Base-by-base conservation (phyloP, 1,140 invertebrate genomes). In the Vanessa atalanta region DNA sequence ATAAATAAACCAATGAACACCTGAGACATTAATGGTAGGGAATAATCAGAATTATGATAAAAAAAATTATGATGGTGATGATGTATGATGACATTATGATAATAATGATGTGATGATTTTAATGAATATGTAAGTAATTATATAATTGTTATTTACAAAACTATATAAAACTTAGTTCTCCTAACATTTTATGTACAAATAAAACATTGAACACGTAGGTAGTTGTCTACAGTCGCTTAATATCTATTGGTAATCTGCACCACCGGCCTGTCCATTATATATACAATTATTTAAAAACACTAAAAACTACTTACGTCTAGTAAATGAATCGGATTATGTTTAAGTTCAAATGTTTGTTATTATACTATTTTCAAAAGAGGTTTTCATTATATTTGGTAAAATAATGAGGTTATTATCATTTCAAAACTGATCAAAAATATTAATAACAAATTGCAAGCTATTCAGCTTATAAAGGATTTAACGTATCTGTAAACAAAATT, bases 201-300 rank as follows among this genome's bases (percentile, higher is more conserved):
- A 81, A 53, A 72, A 61, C 16, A 85, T 82, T 91, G 86, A 92
- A 91, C 87, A 91, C 88, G 89, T 83, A 89, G 84, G 86, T 86
- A 90, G 87, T 82, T 79, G 70, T 83, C 74, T 77, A 80, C 61
- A 80, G 57, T 77, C 47, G 80, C 83, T 86, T 90, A 87, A 73
- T 65, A 76, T 81, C 83, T 91, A 91, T 83, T 92, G 90, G 90
- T 92, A 92, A 92, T 92, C 90, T 92, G 90, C 90, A 92, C 90
- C 90, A 92, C 90, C 90, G 90, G 90, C 90, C 90, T 92, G 83
- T 79, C 78, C 72, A 51, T 47, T 65, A 79, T 71, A 67, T 76
- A 77, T 73, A 75, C 55, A 73, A 63, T 70, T 75, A 77, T 68
- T 73, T 77, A 47, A 67, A 79, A 64, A 77, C 72, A 76, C 12